Evolutionary conservation across 2,113 vertebrate species (phyloP).

Genomic region (Notarius lentiginosus): DNA sequence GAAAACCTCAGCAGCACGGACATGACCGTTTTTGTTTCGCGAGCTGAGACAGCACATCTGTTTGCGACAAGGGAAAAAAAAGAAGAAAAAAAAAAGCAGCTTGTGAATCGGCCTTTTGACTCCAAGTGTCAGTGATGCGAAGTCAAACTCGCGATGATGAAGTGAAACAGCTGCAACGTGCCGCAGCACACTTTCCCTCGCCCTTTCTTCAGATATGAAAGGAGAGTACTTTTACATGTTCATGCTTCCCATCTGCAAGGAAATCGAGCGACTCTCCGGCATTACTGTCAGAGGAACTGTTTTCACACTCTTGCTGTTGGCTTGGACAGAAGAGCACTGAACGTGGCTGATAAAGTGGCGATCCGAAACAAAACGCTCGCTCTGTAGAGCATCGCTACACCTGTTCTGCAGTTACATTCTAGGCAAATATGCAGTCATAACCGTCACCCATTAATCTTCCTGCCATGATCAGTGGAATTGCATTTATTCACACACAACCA

Average conservation of each 20-base stretch:
- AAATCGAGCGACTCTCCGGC: not conserved
- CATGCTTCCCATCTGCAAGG: not conserved
- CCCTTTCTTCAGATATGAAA: not conserved
- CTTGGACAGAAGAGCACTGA: not conserved
- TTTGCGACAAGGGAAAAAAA: not conserved
- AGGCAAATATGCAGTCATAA: conserved; percentile 7
- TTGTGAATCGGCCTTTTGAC: conserved; percentile 12
- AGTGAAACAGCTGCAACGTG: not conserved
- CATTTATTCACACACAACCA: not conserved
- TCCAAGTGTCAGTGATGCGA: not conserved
- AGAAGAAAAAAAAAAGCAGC: not conserved
- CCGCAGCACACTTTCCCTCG: not conserved
- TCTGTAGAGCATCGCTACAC: not conserved
- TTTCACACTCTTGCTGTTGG: not conserved
- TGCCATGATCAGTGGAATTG: not conserved
- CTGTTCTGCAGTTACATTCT: conserved; percentile 5
- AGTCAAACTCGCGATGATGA: not conserved
- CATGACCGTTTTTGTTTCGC: not conserved
- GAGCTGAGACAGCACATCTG: not conserved
- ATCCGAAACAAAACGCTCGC: not conserved
- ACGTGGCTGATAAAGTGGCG: not conserved
- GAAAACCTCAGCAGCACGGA: not conserved
- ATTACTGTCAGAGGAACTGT: not conserved
- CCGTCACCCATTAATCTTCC: conserved; percentile 1
- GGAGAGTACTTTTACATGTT: not conserved